A percentile compares a stretch with the other conserved stretches of the same genome.
phyloP scores from a whole-genome alignment of 2,888 invertebrate species.

The Idaea dimidiata region DNA sequence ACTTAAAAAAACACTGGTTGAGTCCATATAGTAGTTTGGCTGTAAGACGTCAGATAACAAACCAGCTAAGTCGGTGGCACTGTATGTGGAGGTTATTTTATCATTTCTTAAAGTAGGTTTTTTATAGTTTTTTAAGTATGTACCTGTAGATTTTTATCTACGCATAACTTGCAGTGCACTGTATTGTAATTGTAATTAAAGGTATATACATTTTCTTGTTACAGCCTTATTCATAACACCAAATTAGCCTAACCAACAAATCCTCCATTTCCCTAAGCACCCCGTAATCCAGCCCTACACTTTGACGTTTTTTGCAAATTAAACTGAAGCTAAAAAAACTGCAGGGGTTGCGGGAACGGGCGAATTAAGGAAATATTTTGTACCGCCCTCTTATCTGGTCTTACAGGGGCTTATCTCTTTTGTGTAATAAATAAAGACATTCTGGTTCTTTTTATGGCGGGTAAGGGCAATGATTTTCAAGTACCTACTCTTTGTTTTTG shows the following conservation, averaged over 20 bases:
- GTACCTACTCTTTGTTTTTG: not conserved
- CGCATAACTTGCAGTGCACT: too few species aligned
- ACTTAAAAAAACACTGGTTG: too few species aligned
- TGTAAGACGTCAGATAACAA: too few species aligned
- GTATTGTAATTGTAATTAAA: too few species aligned
- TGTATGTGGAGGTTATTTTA: too few species aligned
- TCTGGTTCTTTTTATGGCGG: not conserved
- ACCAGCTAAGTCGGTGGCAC: too few species aligned
- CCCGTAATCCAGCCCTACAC: conserved; percentile 12
- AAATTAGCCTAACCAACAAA: not conserved
- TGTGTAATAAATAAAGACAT: not conserved
- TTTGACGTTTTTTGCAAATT: conserved; percentile 34
- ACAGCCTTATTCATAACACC: too few species aligned
- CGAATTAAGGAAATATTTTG: conserved; percentile 40
- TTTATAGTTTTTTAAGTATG: too few species aligned
- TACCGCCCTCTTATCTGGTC: conserved; percentile 27
- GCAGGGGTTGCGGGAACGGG: conserved; percentile 30
- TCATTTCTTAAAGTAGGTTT: too few species aligned
- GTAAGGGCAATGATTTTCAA: not conserved
- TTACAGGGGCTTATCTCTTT: conserved; percentile 20
- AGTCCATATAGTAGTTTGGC: too few species aligned
- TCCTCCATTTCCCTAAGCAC: not conserved
- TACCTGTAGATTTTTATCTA: too few species aligned
- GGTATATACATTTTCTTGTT: too few species aligned
- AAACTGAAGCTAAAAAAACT: conserved; percentile 33